Evolutionary conservation across 2,113 vertebrate species (phyloP).

Genomic region (Salvator merianae): DNA sequence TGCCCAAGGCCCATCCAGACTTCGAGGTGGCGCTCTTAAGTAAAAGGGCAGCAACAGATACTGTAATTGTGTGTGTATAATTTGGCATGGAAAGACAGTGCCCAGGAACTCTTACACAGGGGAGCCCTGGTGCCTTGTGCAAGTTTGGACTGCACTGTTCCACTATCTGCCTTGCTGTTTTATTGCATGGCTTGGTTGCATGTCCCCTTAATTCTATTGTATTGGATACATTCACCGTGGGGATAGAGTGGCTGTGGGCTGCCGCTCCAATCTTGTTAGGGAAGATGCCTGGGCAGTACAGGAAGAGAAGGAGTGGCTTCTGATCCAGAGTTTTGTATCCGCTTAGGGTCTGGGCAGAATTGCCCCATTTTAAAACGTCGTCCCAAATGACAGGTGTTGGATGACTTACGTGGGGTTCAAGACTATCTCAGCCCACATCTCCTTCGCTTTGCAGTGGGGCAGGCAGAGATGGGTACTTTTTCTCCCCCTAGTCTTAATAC

Average conservation of each 20-base stretch:
- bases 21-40: neutral
- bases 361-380: neutral
- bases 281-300: neutral
- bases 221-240: neutral
- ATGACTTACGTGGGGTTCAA: neutral
- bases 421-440: neutral
- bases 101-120: neutral
- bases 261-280: neutral
- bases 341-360: neutral
- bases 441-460: neutral
- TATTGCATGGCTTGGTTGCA: slow-evolving; percentile 15
- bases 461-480: neutral
- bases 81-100: neutral
- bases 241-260: neutral
- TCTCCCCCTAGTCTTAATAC: neutral
- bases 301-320: neutral
- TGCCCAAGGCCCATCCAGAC: neutral
- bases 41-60: slow-evolving; percentile 9
- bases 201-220: neutral
- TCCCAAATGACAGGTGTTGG: neutral
- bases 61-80: slow-evolving; percentile 13
- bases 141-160: neutral
- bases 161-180: neutral
- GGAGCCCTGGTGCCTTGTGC: neutral
- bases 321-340: neutral